phyloP scores from a whole-genome alignment of 2,888 invertebrate genomes.

The Fissipunctia ypsillon region DNA sequence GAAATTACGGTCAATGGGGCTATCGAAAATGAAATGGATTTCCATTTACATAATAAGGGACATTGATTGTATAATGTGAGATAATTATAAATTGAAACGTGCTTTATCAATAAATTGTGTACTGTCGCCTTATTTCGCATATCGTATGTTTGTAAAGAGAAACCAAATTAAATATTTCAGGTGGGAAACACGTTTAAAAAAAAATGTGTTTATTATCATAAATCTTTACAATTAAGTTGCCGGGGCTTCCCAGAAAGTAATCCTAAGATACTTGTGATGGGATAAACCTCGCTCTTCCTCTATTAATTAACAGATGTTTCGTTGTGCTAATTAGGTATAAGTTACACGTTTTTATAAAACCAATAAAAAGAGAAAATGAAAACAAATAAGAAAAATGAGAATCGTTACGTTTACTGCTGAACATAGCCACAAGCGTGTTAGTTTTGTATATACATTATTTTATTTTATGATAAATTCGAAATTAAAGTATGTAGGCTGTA shows the following conservation, averaged over 20 bases:
- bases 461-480: not conserved
- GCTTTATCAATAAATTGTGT: constrained; percentile 10
- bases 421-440: not conserved
- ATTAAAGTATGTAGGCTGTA: not conserved
- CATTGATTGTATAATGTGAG: constrained; percentile 45
- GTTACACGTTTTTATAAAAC: no score
- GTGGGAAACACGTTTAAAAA: not conserved
- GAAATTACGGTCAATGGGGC: constrained; percentile 35
- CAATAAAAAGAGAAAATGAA: no score
- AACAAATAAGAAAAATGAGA: no score
- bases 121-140: constrained; percentile 2
- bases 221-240: no score
- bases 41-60: constrained; percentile 46
- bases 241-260: no score
- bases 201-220: no score
- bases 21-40: constrained; percentile 43
- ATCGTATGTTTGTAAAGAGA: not conserved
- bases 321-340: no score
- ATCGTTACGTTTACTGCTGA: no score
- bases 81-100: constrained; percentile 18
- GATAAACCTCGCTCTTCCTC: no score
- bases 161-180: constrained; percentile 3
- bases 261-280: no score
- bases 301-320: no score
- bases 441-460: not conserved